Base-by-base conservation (phyloP, 2,888 invertebrate genomes). In the Drosophila nr. fundita region DNA sequence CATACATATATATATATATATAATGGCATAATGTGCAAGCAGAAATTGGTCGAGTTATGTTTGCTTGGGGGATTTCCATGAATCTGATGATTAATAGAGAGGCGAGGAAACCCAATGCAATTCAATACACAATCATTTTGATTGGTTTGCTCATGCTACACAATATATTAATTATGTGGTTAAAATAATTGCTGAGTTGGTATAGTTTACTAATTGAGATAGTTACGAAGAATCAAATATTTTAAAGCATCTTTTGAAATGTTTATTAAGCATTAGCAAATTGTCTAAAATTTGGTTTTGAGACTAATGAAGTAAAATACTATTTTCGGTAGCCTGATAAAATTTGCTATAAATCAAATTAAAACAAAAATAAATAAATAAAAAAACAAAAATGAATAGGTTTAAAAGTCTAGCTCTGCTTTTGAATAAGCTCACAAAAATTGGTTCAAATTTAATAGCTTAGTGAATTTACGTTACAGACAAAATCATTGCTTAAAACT, bases 1-100 rank as follows among this genome's bases (percentile, higher is more conserved):
- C 77, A 57, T 80, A 87, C 83, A 59, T 87, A 83, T 88, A 67
- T 60, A 78, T 75, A 57, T 80, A 87, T 86, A 59, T 87, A 83
- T 88, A 67, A 67, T 64, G 60, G 62, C 45, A 4, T 50, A 58
- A 50, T 71, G 32, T 40, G 54, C 49, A 55, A 42, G 49, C 40
- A 63, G 69, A 52, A 60, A 52, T 57, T 57, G 76, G 10, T 40
- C 45, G 38, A 61, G 68, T 64, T 54, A 63, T 65, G 61, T 63
- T 63, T 75, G 80, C 76, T 45, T 66, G 59, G 60, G 45, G 62
- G 60, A 68, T 50, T 63, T 54, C 55, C 63, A 50, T 59, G 45
- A 54, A 36, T 61, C 21, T 15, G n/a, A 11, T 58, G 68, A 27
- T 34, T 69, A 74, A 64, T 61, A 67, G 24, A 54, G 53, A 63